These are phyloP conservation scores for Colistium nudipinnis DNA, from an alignment of 2,113 vertebrate species.

Conservation along the genomic window DNA sequence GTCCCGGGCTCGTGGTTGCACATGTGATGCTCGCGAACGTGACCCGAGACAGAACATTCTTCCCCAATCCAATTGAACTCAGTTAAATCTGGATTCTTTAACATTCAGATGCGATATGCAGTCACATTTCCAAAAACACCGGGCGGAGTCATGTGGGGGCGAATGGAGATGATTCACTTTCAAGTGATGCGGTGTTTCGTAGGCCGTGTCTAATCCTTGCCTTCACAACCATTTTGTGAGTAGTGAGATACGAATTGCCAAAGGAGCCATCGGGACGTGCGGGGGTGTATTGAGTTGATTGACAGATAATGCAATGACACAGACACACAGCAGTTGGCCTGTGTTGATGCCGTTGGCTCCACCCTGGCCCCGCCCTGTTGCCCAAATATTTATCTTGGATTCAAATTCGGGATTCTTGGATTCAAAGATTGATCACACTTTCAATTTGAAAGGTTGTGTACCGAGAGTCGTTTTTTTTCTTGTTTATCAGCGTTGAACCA, in stretches of 20 bases:
- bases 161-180: background rate
- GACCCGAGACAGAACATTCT: background rate
- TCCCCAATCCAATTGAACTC: background rate
- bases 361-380: slow-evolving; percentile 12
- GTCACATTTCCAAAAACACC: background rate
- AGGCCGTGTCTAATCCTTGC: background rate
- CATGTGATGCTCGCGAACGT: background rate
- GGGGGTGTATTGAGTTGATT: slow-evolving; percentile 3
- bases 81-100: background rate
- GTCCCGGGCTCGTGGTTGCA: slow-evolving; percentile 12
- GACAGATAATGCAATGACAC: slow-evolving; percentile 10
- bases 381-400: background rate
- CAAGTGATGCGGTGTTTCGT: background rate
- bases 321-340: background rate
- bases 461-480: too few relatives aligned
- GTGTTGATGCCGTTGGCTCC: background rate
- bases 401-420: background rate
- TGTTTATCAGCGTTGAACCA: background rate
- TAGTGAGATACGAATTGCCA: background rate
- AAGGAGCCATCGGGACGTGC: background rate
- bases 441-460: background rate
- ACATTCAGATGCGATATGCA: background rate
- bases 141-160: background rate
- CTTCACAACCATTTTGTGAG: background rate
- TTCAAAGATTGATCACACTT: background rate